A percentile compares a stretch with the other conserved stretches of the same genome.
Evolutionary conservation across 2,888 invertebrate genomes (phyloP).

Genomic region (Tortrix viridana): DNA sequence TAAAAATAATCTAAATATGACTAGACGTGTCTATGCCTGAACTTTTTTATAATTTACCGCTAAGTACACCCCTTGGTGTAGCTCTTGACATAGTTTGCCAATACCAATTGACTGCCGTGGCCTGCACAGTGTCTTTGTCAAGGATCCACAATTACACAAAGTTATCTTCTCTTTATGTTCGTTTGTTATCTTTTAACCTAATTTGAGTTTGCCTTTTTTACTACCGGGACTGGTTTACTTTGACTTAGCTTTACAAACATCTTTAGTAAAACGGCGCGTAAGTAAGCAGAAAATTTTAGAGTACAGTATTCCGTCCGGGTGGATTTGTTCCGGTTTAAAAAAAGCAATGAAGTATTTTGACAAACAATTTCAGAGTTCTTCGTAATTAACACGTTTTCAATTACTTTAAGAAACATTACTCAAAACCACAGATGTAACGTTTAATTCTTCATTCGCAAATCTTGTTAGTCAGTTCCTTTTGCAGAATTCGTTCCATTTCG

Average conservation of each 20-base stretch:
- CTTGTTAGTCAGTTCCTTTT: constrained; percentile 18
- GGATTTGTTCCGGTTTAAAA: no score
- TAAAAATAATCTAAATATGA: not conserved
- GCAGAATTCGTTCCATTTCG: constrained; percentile 9
- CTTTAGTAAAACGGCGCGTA: constrained; percentile 1
- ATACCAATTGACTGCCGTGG: constrained; percentile 47
- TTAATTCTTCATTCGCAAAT: constrained; percentile 8
- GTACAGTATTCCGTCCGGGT: no score
- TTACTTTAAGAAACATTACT: not conserved
- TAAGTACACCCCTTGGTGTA: constrained; percentile 37
- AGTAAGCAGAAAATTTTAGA: constrained; percentile 5
- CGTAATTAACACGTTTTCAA: not conserved
- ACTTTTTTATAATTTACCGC: constrained; percentile 28
- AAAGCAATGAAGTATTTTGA: no score
- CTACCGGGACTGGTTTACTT: constrained; percentile 36
- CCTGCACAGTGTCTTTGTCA: constrained; percentile 63
- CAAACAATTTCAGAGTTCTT: no score
- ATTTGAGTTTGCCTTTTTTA: constrained; percentile 47
- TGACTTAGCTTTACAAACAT: constrained; percentile 15
- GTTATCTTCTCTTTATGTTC: constrained; percentile 39
- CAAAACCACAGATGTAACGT: not conserved
- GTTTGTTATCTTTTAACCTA: constrained; percentile 49
- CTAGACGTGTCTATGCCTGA: constrained; percentile 20
- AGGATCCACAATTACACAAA: constrained; percentile 49
- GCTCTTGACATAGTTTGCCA: constrained; percentile 64